Evolutionary conservation across 1,140 invertebrate genomes (phyloP), one percentile per base, ranked within the genome.

Genomic region (Acyrthosiphon pisum): DNA sequence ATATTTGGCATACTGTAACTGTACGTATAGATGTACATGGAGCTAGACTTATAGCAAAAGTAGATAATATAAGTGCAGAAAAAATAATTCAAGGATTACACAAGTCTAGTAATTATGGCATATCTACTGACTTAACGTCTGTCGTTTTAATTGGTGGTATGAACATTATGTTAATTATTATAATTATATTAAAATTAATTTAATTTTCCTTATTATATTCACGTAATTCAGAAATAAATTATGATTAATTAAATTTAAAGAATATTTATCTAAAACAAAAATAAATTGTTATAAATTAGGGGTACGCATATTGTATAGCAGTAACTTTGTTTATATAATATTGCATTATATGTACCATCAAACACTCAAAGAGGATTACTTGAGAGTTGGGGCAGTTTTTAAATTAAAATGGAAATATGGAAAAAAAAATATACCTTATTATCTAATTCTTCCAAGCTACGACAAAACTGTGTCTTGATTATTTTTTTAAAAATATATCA

Each of bases 71-170:
- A 93, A 97, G 97, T 94, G 96, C 97, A 94, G 97, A 98, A 95
- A 97, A 97, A 1, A 97, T 96, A 95, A 95, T 98, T 93, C 97
- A 97, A 95, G 97, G 98, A 93, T 95, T 98, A 84, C 97, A 97
- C 95, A 96, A 97, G 94, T 96, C 97, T 94, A 97, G 97, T 76
- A 97, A 97, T 95, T 98, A 98, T 95, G 97, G 97, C 46, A 97
- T 98, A 26, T 97, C 97, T 50, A 97, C 97, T 94, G 98, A 98
- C 95, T 96, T 98, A 60, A 97, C 97, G 60, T 98, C 98, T 6
- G 97, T 98, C 46, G 97, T 98, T 94, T 96, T 98, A 93, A 97
- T 98, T 95, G 98, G 98, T 96, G 98, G 98, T 98, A 93, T 93
- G 46, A n/a, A 87, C 18, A 50, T 81, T 37, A 60, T 60, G 48